Evolutionary conservation across 2,797 vertebrate species (phyloP).

Genomic region (Paramormyrops hopkinsi): DNA sequence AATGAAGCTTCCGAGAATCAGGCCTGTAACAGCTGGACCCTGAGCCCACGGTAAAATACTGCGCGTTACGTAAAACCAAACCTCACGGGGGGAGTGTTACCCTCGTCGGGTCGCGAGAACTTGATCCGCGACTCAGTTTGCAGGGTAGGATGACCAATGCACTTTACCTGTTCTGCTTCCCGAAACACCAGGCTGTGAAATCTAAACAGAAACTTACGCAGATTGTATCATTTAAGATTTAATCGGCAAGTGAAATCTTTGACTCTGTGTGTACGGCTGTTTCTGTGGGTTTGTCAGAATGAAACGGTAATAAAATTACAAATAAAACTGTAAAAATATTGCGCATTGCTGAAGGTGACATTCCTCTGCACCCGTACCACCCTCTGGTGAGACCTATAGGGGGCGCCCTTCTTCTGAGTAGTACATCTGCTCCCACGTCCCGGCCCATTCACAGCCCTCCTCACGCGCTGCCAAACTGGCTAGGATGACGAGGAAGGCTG

Average conservation of each 20-base stretch:
- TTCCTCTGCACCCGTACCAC: background rate
- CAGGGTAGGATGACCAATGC: background rate
- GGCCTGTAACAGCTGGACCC: background rate
- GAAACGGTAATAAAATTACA: background rate
- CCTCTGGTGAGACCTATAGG: background rate
- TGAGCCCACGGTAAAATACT: background rate
- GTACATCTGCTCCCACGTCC: background rate
- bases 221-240: background rate
- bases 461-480: background rate
- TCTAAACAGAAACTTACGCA: background rate
- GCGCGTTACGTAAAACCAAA: background rate
- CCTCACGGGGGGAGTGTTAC: background rate
- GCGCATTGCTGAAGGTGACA: background rate
- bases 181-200: background rate
- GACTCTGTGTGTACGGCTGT: background rate
- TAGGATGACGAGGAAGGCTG: background rate
- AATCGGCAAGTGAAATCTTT: background rate
- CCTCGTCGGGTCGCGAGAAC: background rate
- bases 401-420: background rate
- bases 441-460: background rate
- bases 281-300: background rate
- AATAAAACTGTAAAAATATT: background rate
- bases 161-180: background rate
- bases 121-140: background rate
- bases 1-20: slow-evolving; percentile 6